Conservation (phyloP, 2,888 invertebrate species). For the Encarsia formosa region DNA sequence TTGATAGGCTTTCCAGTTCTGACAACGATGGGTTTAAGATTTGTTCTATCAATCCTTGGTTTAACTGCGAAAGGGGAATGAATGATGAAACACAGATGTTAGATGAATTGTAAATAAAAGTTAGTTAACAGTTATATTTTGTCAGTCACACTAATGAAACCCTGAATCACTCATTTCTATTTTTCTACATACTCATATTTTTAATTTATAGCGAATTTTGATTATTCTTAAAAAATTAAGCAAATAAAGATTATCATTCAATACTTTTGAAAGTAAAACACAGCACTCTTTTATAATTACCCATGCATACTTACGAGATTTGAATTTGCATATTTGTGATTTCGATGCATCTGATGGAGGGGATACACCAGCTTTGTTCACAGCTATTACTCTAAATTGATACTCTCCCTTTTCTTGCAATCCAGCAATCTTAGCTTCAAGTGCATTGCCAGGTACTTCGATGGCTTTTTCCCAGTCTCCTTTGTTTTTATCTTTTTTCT, state of each 20-base stretch:
- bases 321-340: constrained; percentile 83
- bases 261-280: too few relatives aligned
- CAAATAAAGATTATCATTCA: too few relatives aligned
- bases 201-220: too few relatives aligned
- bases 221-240: too few relatives aligned
- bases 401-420: constrained; percentile 87
- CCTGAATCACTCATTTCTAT: background rate
- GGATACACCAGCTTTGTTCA: constrained; percentile 90
- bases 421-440: constrained; percentile 75
- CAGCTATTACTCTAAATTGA: constrained; percentile 85
- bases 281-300: too few relatives aligned
- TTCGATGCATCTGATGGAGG: constrained; percentile 87
- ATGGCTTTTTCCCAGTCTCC: constrained; percentile 86
- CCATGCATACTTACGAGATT: constrained; percentile 75
- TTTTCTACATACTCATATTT: background rate
- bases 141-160: background rate
- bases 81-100: too few relatives aligned
- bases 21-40: constrained; percentile 82
- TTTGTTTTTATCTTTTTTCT: constrained; percentile 82
- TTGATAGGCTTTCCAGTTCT: constrained; percentile 89
- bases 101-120: background rate
- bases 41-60: constrained; percentile 94
- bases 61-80: constrained; percentile 75
- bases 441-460: constrained; percentile 71
- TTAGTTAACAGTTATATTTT: constrained; percentile 4